These are phyloP conservation scores for Amblyopsis rosae DNA, from an alignment of 2,113 vertebrate species.

Conservation along the genomic window DNA sequence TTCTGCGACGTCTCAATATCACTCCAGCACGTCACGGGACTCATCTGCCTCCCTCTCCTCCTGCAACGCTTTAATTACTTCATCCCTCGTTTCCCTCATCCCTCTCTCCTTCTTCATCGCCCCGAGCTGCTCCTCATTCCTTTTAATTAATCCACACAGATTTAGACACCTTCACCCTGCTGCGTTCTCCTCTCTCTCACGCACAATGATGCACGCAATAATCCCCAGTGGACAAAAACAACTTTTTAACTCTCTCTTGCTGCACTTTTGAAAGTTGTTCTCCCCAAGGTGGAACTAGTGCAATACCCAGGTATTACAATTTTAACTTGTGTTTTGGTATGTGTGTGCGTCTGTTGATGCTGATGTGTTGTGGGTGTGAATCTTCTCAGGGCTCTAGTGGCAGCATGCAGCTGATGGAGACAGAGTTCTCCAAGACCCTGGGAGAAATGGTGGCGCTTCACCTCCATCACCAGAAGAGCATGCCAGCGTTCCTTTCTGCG, in stretches of 20 bases:
- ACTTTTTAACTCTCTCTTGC: constrained; percentile 42
- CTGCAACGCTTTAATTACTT: constrained; percentile 65
- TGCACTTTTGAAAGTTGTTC: constrained; percentile 54
- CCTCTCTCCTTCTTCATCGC: constrained; percentile 64
- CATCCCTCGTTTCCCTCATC: constrained; percentile 63
- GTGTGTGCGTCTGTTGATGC: constrained; percentile 1
- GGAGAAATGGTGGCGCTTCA: constrained; percentile 87
- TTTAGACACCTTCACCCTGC: constrained; percentile 66
- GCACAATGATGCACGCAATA: constrained; percentile 7
- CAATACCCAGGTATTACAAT: constrained; percentile 16
- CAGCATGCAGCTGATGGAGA: constrained; percentile 94
- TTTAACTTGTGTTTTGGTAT: constrained; percentile 16
- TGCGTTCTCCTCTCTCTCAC: constrained; percentile 34
- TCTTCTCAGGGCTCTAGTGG: constrained; percentile 77
- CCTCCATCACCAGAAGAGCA: constrained; percentile 93
- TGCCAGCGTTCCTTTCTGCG: constrained; percentile 93
- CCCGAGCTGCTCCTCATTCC: constrained; percentile 65
- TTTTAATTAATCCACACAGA: constrained; percentile 77
- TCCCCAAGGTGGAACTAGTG: constrained; percentile 14
- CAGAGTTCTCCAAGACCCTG: constrained; percentile 86
- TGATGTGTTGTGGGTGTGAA: constrained; percentile 32
- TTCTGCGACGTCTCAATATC: constrained; percentile 50
- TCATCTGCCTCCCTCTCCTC: constrained; percentile 37
- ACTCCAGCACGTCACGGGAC: constrained; percentile 38
- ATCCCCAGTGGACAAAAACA: constrained; percentile 40